phyloP scores from a whole-genome alignment of 2,888 invertebrate species.

The Lycophotia porphyrea region DNA sequence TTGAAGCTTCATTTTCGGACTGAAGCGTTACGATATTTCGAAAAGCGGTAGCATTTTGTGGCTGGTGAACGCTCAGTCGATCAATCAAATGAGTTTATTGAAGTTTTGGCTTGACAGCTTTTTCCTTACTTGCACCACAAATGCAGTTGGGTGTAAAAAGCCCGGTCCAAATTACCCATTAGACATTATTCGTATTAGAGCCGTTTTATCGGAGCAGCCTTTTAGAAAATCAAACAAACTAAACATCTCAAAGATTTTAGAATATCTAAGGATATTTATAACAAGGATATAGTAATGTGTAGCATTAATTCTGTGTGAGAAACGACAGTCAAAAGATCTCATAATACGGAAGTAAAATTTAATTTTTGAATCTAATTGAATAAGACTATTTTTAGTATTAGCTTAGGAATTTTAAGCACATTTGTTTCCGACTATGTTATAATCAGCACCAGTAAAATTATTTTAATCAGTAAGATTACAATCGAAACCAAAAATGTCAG shows the following conservation, averaged over 20 bases:
- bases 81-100: slow-evolving; percentile 10
- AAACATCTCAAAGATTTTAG: too few species aligned
- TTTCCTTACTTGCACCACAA: slow-evolving; percentile 5
- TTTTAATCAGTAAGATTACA: too few species aligned
- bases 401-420: neutral
- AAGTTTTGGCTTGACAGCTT: neutral
- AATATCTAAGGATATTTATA: too few species aligned
- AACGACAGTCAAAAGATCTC: neutral
- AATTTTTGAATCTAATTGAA: neutral
- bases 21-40: neutral
- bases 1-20: neutral
- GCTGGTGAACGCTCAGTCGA: neutral
- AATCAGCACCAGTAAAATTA: too few species aligned
- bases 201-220: neutral
- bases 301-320: neutral
- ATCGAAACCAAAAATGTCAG: neutral
- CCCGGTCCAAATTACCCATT: neutral
- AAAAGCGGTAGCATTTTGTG: neutral
- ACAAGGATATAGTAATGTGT: neutral
- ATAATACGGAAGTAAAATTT: neutral
- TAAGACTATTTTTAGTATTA: neutral
- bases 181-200: neutral
- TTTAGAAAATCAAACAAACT: neutral
- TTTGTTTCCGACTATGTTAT: neutral
- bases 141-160: neutral